Conservation (phyloP, 2,888 invertebrate species). For the Lapara coniferarum region DNA sequence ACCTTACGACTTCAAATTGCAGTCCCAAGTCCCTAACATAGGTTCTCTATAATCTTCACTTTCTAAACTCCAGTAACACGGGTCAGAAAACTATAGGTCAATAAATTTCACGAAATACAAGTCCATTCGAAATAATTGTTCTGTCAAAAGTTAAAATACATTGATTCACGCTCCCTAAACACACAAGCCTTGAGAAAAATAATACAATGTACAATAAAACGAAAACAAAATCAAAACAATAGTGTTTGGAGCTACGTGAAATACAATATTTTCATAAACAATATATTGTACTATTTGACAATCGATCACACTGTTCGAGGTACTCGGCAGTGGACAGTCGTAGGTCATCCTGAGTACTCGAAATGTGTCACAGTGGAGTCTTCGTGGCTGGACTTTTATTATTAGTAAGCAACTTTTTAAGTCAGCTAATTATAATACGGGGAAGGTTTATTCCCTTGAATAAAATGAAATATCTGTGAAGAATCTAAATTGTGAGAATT, state of each 20-base stretch:
- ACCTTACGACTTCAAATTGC: too few relatives aligned
- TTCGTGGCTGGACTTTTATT: constrained; percentile 34
- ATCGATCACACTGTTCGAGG: constrained; percentile 39
- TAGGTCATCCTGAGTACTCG: constrained; percentile 35
- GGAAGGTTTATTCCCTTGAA: too few relatives aligned
- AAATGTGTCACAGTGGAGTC: constrained; percentile 45
- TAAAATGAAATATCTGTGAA: too few relatives aligned
- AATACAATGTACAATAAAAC: constrained; percentile 28
- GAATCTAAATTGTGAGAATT: too few relatives aligned
- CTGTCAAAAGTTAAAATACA: background rate
- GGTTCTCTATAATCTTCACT: too few relatives aligned
- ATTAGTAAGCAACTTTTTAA: constrained; percentile 41
- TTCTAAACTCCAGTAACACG: too few relatives aligned
- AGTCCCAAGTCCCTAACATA: too few relatives aligned
- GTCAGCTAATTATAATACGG: too few relatives aligned
- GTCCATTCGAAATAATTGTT: too few relatives aligned
- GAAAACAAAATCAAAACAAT: constrained; percentile 22
- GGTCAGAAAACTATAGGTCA: too few relatives aligned
- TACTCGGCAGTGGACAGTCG: constrained; percentile 40
- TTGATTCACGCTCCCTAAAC: background rate
- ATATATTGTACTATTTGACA: constrained; percentile 40
- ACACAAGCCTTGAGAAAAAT: background rate
- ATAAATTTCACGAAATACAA: too few relatives aligned
- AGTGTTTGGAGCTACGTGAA: constrained; percentile 26
- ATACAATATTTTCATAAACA: constrained; percentile 48